Conservation (phyloP, 2,797 vertebrate species). For the Hirundo rustica region DNA sequence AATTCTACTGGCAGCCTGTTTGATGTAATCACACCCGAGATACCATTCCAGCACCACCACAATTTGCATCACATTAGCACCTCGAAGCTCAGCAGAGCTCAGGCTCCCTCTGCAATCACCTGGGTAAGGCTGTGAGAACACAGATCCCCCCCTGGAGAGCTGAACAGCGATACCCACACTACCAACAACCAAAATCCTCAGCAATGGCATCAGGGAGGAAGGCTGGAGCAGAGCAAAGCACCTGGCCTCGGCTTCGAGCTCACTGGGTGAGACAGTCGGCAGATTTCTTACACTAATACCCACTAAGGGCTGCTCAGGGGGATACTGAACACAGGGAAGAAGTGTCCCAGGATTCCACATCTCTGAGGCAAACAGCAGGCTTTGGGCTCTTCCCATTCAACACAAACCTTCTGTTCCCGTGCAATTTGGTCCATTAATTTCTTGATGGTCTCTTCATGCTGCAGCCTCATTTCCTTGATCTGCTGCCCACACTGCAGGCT, state of each 20-base stretch:
- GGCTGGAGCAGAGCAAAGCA: not conserved
- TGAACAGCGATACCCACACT: not conserved
- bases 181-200: not conserved
- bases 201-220: not conserved
- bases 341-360: not conserved
- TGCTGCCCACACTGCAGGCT: slow-evolving; percentile 97
- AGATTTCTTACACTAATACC: not conserved
- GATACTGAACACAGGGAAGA: not conserved
- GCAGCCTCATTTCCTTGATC: slow-evolving; percentile 89
- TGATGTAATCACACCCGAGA: not conserved
- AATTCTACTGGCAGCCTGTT: not conserved
- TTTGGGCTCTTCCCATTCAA: not conserved
- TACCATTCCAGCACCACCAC: not conserved
- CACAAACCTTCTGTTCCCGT: slow-evolving; percentile 72
- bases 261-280: not conserved
- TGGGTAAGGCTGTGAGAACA: not conserved
- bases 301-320: not conserved
- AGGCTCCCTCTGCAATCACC: not conserved
- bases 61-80: slow-evolving; percentile 19
- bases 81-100: not conserved
- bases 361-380: not conserved
- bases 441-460: slow-evolving; percentile 90
- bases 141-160: not conserved
- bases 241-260: not conserved
- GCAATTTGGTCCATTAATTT: slow-evolving; percentile 75